These are phyloP conservation scores for Ctenopoma kingsleyae DNA, from an alignment of 2,797 vertebrate species.

Conservation along the genomic window DNA sequence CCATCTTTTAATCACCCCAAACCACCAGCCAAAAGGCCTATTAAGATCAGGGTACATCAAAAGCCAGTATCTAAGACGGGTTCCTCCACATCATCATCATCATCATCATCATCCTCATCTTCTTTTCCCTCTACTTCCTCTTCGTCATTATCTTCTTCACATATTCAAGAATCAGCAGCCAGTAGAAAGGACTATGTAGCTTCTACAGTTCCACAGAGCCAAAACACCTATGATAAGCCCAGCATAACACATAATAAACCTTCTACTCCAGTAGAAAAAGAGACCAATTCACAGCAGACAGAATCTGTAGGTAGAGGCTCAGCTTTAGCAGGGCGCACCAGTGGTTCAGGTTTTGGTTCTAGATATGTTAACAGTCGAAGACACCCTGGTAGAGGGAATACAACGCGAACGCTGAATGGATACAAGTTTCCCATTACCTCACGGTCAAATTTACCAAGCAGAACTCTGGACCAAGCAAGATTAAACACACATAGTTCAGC, in stretches of 20 bases:
- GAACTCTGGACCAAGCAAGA: slow-evolving; percentile 50
- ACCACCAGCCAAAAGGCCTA: slow-evolving; percentile 65
- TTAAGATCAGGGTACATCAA: slow-evolving; percentile 74
- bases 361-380: slow-evolving; percentile 70
- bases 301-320: slow-evolving; percentile 55
- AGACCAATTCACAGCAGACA: slow-evolving; percentile 58
- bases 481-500: slow-evolving; percentile 53
- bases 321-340: slow-evolving; percentile 45
- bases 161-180: slow-evolving; percentile 67
- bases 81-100: slow-evolving; percentile 49
- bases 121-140: slow-evolving; percentile 24
- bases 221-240: slow-evolving; percentile 57
- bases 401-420: slow-evolving; percentile 64
- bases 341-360: slow-evolving; percentile 56
- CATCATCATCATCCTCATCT: slow-evolving; percentile 42
- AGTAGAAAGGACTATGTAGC: slow-evolving; percentile 68
- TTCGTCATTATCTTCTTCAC: slow-evolving; percentile 49
- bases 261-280: slow-evolving; percentile 58
- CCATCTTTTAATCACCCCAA: slow-evolving; percentile 40
- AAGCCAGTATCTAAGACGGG: slow-evolving; percentile 57
- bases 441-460: slow-evolving; percentile 64
- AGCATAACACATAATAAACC: slow-evolving; percentile 58
- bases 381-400: slow-evolving; percentile 77
- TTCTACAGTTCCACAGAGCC: slow-evolving; percentile 62
- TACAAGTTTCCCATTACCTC: slow-evolving; percentile 68